Conservation (phyloP, 2,113 vertebrate species). For the Corythornis vintsioides region DNA sequence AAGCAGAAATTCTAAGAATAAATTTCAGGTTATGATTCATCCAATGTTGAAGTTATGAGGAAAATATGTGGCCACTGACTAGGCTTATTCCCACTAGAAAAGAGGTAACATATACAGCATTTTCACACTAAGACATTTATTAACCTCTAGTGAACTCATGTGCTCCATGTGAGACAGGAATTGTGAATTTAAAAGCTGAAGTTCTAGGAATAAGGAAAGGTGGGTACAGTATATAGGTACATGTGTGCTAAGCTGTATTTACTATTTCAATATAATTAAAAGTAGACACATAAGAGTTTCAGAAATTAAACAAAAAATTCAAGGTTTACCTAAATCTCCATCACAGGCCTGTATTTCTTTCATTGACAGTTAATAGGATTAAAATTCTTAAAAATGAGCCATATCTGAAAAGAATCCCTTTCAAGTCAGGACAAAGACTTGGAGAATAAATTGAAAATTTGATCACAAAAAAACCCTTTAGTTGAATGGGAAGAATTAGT, state of each 20-base stretch:
- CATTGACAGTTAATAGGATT: background rate
- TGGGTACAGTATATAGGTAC: background rate
- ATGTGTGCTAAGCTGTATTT: background rate
- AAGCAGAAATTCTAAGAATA: constrained; percentile 46
- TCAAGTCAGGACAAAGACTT: background rate
- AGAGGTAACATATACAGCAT: background rate
- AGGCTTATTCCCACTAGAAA: constrained; percentile 16
- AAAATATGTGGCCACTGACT: constrained; percentile 30
- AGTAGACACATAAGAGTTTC: background rate
- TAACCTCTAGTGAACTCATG: background rate
- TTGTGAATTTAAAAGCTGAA: background rate
- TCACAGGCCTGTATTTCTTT: background rate
- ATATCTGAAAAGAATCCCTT: background rate
- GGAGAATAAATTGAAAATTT: background rate
- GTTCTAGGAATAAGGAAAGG: background rate
- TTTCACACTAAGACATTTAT: background rate
- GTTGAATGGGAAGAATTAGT: background rate
- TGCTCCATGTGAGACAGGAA: background rate
- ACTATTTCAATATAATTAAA: background rate
- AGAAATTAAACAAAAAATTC: background rate
- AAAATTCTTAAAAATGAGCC: background rate
- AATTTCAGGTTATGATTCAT: constrained; percentile 31
- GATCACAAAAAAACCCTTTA: background rate
- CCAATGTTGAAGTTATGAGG: constrained; percentile 32
- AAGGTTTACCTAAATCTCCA: background rate